phyloP scores from a whole-genome alignment of 37 sponge, comb jelly and placozoan genomes.

The Dysidea cf. avara region DNA sequence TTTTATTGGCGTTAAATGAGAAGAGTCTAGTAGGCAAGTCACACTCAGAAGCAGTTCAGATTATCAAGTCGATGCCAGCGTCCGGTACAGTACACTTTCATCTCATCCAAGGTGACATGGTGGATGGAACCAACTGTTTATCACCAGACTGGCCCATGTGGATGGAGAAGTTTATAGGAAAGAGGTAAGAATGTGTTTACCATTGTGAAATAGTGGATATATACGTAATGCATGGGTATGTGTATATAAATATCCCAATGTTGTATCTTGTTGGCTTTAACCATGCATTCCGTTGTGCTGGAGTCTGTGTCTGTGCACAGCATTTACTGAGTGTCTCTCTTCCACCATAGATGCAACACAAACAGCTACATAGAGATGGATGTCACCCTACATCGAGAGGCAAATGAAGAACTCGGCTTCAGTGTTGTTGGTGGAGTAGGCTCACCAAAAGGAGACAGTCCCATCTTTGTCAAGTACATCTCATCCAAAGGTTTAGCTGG shows the following conservation, averaged over 20 bases:
- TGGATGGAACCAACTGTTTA: conserved; percentile 36
- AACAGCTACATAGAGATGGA: conserved; percentile 21
- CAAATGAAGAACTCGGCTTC: conserved; percentile 77
- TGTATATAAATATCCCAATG: background rate
- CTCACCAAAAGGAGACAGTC: conserved; percentile 83
- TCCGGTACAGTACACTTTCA: conserved; percentile 48
- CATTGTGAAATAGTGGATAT: background rate
- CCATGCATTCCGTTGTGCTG: background rate
- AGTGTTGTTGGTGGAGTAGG: conserved; percentile 86
- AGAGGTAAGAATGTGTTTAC: conserved; percentile 9
- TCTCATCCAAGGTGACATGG: conserved; percentile 68
- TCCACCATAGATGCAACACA: background rate
- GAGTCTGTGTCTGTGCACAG: conserved; percentile 11
- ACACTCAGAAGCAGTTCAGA: conserved; percentile 81
- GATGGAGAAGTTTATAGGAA: conserved; percentile 34
- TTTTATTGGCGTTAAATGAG: conserved; percentile 74
- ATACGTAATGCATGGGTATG: background rate
- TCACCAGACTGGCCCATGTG: conserved; percentile 73
- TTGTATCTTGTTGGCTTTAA: background rate
- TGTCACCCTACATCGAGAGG: conserved; percentile 29
- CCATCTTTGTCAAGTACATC: conserved; percentile 80
- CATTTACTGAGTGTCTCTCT: background rate
- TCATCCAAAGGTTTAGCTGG: conserved; percentile 70
- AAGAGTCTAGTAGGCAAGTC: conserved; percentile 52
- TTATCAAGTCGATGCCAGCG: conserved; percentile 52